Conservation (phyloP, 2,888 invertebrate species). For the Ypsolopha sequella region DNA sequence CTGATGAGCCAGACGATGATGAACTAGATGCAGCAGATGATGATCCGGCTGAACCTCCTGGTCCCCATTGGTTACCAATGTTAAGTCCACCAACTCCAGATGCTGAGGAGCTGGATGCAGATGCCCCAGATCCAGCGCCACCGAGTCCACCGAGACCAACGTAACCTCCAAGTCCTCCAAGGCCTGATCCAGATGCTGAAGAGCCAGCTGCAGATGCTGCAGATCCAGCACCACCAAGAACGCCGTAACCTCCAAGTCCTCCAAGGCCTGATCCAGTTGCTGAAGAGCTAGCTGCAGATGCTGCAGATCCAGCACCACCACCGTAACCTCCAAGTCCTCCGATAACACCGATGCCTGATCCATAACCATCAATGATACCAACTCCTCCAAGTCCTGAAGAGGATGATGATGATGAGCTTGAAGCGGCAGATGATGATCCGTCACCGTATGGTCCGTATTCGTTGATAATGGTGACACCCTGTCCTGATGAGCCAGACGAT, state of each 20-base stretch:
- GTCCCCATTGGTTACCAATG: neutral
- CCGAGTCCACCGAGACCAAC: neutral
- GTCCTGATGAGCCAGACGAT: too few species aligned
- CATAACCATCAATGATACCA: too few species aligned
- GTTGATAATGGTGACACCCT: neutral
- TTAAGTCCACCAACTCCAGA: neutral
- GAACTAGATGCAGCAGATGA: slow-evolving; percentile 2
- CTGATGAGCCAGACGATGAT: neutral
- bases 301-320: too few species aligned
- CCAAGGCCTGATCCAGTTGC: too few species aligned
- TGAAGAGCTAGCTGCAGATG: too few species aligned
- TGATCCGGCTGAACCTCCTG: neutral
- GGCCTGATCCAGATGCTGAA: slow-evolving; percentile 9
- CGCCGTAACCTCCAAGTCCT: neutral
- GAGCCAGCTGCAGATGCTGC: slow-evolving; percentile 6
- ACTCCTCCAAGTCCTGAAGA: neutral
- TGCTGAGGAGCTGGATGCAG: slow-evolving; percentile 4
- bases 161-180: neutral
- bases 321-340: neutral
- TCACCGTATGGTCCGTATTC: too few species aligned
- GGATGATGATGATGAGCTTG: too few species aligned
- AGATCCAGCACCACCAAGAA: neutral
- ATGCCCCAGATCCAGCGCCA: slow-evolving; percentile 1
- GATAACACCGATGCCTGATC: neutral
- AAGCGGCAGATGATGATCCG: too few species aligned